A percentile compares a stretch with the other conserved stretches of the same genome.
These are phyloP conservation scores for Mormyrops boulengeri DNA, from an alignment of 2,797 vertebrate species.

Conservation along the genomic window DNA sequence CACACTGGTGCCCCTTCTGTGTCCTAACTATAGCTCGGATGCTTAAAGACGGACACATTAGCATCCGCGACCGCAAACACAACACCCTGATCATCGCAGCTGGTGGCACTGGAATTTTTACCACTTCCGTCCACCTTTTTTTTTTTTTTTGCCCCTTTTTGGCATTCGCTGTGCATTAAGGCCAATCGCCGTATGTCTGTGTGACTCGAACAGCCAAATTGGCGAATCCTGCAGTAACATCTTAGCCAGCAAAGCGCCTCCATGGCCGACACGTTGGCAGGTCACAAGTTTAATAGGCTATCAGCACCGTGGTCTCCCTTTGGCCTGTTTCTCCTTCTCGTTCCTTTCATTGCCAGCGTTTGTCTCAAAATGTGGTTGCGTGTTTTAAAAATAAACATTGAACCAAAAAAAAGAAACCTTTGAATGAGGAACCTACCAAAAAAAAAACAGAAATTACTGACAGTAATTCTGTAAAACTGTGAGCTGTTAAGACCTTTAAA, in stretches of 20 bases:
- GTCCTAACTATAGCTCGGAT: neutral
- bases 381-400: neutral
- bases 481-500: neutral
- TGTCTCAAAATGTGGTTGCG: neutral
- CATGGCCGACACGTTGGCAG: neutral
- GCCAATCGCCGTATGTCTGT: neutral
- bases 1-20: neutral
- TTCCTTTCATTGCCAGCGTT: neutral
- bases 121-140: neutral
- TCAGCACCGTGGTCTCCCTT: neutral
- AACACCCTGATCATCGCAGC: neutral
- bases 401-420: neutral
- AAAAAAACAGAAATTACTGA: neutral
- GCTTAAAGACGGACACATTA: neutral
- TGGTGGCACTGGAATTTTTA: neutral
- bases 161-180: neutral
- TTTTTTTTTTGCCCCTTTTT: neutral
- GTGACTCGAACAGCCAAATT: neutral
- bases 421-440: neutral
- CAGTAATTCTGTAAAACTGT: neutral
- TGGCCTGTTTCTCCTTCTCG: neutral
- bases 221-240: neutral
- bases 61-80: neutral
- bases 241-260: neutral
- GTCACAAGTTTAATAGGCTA: neutral